Evolutionary conservation across 2,888 invertebrate genomes (phyloP), one percentile per base, ranked within the genome.

Genomic region (Celastrina argiolus): DNA sequence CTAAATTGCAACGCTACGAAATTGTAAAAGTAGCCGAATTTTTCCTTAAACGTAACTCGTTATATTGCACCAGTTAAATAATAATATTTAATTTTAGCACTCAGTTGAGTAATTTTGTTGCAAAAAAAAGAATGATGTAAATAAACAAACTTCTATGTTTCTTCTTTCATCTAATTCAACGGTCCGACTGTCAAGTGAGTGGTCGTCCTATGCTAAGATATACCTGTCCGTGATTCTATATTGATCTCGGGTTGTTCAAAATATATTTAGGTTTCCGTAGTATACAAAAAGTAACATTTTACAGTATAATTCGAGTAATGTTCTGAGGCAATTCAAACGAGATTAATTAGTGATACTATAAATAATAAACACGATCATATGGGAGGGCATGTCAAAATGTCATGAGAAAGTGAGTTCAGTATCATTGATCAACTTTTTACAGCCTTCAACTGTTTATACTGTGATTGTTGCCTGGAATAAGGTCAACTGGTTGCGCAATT

Each of bases 391-490:
- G 16, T 36, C 39, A 36, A 18, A n/a, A 31, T 36, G 16, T 39
- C 16, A 59, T 36, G 39, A 61, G 61, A 61, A 61, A 61, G 61
- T 39, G 14, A 16, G 34, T 34, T 59, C 31, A 59, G 34, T 61
- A 39, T 39, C 36, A 36, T 61, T 36, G 61, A 61, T 39, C 22
- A 39, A 61, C 61, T 61, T 39, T 61, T 61, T 61, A 61, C 39
- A 36, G 22, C 61, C 61, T 61, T 61, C 36, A 61, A 61, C 22
- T 34, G 31, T 59, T 59, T 59, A 34, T 34, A 36, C 34, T 26
- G 59, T 39, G 61, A 61, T 61, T 61, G 61, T 61, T 61, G 61
- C 22, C 39, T 22, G 7, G 36, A 36, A 36, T 61, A 61, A 61
- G 61, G 61, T 61, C 61, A 22, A 36, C 61, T 18, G 36, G 61